A percentile compares a stretch with the other conserved stretches of the same genome.
These are phyloP conservation scores for Drosophila leontia DNA, from an alignment of 1,140 invertebrate genomes.

Conservation along the genomic window DNA sequence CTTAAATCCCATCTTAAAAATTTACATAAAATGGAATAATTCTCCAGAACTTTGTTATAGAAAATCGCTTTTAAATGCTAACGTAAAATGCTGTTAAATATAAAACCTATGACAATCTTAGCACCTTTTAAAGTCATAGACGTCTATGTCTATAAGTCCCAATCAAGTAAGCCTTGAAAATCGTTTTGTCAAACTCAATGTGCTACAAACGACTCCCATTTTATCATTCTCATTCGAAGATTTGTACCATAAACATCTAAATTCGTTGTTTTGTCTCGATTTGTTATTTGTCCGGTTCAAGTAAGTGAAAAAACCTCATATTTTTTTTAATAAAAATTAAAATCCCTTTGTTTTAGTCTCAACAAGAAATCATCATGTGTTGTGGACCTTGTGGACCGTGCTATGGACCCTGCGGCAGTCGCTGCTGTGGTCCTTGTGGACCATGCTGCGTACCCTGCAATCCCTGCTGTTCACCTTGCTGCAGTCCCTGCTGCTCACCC, in stretches of 20 bases:
- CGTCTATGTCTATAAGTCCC: too few species aligned
- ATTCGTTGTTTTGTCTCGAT: conserved; percentile 18
- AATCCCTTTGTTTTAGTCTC: conserved; percentile 10
- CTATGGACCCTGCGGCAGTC: conserved; percentile 35
- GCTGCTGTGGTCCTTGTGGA: conserved; percentile 7
- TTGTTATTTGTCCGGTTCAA: conserved; percentile 17
- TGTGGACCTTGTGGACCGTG: conserved; percentile 29
- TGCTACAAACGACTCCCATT: too few species aligned
- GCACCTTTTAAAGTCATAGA: too few species aligned
- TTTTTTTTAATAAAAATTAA: too few species aligned
- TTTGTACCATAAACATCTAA: neutral
- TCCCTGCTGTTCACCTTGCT: neutral
- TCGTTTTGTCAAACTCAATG: neutral
- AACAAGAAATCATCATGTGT: conserved; percentile 31
- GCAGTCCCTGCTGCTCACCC: conserved; percentile 13
- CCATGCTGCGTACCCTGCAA: conserved; percentile 16
- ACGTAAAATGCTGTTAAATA: too few species aligned
- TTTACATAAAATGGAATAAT: too few species aligned
- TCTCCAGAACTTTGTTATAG: too few species aligned
- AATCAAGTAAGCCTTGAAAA: conserved; percentile 1
- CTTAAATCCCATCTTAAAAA: too few species aligned
- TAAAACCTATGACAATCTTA: too few species aligned
- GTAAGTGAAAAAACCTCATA: neutral
- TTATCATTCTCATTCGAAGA: neutral
- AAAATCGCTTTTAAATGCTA: too few species aligned